phyloP scores from a whole-genome alignment of 2,888 invertebrate genomes.

The Boloria euphrosyne region DNA sequence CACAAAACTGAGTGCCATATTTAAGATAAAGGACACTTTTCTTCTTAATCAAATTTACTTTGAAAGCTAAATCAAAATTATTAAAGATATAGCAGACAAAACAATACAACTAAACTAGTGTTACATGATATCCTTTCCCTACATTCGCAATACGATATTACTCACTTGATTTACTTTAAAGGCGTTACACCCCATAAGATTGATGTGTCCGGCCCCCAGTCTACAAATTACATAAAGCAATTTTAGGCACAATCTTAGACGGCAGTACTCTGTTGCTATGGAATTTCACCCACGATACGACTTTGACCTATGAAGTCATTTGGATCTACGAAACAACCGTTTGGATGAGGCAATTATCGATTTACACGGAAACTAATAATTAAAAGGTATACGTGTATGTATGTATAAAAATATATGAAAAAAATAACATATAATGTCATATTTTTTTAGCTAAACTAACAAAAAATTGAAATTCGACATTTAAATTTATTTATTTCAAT shows the following conservation, averaged over 20 bases:
- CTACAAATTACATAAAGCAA: slow-evolving; percentile 76
- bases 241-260: slow-evolving; percentile 73
- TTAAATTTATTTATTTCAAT: too few species aligned
- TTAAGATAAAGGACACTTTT: too few species aligned
- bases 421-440: too few species aligned
- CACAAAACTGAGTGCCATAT: too few species aligned
- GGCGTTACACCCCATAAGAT: slow-evolving; percentile 51
- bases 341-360: slow-evolving; percentile 3
- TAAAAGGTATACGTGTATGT: not conserved
- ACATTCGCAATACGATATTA: slow-evolving; percentile 32
- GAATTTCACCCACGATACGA: slow-evolving; percentile 60
- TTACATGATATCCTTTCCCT: slow-evolving; percentile 10
- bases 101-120: not conserved
- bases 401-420: too few species aligned
- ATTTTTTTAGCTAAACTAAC: too few species aligned
- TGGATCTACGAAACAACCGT: slow-evolving; percentile 38
- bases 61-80: not conserved
- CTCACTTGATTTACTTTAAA: slow-evolving; percentile 40
- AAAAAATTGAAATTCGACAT: too few species aligned
- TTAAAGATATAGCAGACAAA: not conserved
- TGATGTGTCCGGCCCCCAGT: slow-evolving; percentile 59
- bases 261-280: slow-evolving; percentile 63
- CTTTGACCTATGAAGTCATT: slow-evolving; percentile 51
- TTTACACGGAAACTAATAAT: too few species aligned
- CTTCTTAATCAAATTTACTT: not conserved